Conservation (phyloP, 2,113 vertebrate genomes). For the Crotalus helleri region DNA sequence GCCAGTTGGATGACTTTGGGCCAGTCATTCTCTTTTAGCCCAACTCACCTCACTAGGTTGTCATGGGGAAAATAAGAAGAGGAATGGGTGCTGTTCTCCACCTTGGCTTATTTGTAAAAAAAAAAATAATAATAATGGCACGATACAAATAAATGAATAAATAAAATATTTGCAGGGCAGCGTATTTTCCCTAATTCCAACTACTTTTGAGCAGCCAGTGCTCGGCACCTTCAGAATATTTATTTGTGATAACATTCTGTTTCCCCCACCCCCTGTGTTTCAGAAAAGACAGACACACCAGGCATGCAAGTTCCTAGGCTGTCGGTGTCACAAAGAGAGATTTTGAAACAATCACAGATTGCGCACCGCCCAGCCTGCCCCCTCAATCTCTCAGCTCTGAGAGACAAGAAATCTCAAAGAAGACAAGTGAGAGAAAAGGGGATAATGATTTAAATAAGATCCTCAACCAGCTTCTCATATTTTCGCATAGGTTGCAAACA, state of each 20-base stretch:
- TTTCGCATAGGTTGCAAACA: slow-evolving; percentile 33
- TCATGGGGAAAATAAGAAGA: not conserved
- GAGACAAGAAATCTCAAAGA: slow-evolving; percentile 40
- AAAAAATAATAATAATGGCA: not conserved
- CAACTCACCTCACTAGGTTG: not conserved
- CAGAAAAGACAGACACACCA: slow-evolving; percentile 26
- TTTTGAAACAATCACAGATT: slow-evolving; percentile 57
- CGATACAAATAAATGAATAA: not conserved
- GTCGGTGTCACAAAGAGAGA: slow-evolving; percentile 48
- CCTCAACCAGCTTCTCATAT: slow-evolving; percentile 1
- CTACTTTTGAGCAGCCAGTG: slow-evolving; percentile 11
- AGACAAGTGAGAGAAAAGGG: not conserved
- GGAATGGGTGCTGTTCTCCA: not conserved
- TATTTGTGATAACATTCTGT: slow-evolving; percentile 52
- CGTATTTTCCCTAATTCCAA: not conserved
- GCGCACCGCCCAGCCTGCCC: not conserved
- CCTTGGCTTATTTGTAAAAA: not conserved
- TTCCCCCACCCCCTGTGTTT: slow-evolving; percentile 36
- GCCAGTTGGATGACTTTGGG: too few species aligned
- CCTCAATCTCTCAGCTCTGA: slow-evolving; percentile 31
- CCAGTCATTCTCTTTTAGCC: not conserved
- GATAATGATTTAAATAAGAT: slow-evolving; percentile 35
- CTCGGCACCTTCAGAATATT: slow-evolving; percentile 21
- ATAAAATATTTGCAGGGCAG: not conserved
- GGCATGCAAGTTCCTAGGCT: slow-evolving; percentile 53